phyloP scores from a whole-genome alignment of 2,113 vertebrate genomes.

The Vicugna pacos region DNA sequence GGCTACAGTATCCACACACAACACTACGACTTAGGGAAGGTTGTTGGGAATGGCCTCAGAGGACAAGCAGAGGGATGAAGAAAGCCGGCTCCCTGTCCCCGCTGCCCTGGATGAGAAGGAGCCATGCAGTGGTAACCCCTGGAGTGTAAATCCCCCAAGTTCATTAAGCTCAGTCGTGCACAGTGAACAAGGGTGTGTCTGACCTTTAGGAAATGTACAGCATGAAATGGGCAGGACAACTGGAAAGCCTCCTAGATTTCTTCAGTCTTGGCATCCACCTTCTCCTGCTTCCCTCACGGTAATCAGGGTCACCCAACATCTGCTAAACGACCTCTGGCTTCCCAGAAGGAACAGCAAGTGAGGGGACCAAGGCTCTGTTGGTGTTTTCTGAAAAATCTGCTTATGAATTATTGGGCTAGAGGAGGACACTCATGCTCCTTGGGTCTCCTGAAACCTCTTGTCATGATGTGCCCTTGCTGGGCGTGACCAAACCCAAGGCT shows the following conservation, averaged over 20 bases:
- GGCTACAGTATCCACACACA: neutral
- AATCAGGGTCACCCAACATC: neutral
- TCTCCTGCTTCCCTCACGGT: neutral
- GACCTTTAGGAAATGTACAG: neutral
- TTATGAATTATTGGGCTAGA: neutral
- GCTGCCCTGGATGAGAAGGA: neutral
- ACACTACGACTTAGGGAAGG: neutral
- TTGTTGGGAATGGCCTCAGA: fast-evolving
- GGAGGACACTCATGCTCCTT: no score
- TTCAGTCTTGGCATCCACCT: neutral
- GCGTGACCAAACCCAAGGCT: neutral
- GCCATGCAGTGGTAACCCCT: no score
- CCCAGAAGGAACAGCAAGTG: neutral
- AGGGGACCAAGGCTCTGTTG: neutral
- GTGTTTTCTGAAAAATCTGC: neutral
- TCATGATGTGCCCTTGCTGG: neutral
- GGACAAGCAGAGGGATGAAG: neutral
- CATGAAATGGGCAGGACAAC: neutral
- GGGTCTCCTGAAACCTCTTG: neutral
- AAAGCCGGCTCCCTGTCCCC: neutral
- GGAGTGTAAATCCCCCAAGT: neutral
- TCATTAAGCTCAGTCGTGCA: neutral
- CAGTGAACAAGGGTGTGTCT: neutral
- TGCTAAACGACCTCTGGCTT: neutral
- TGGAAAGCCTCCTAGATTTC: neutral